A percentile compares a stretch with the other conserved stretches of the same genome.
Evolutionary conservation across 2,113 vertebrate genomes (phyloP).

Genomic region (Ammodramus savannarum): DNA sequence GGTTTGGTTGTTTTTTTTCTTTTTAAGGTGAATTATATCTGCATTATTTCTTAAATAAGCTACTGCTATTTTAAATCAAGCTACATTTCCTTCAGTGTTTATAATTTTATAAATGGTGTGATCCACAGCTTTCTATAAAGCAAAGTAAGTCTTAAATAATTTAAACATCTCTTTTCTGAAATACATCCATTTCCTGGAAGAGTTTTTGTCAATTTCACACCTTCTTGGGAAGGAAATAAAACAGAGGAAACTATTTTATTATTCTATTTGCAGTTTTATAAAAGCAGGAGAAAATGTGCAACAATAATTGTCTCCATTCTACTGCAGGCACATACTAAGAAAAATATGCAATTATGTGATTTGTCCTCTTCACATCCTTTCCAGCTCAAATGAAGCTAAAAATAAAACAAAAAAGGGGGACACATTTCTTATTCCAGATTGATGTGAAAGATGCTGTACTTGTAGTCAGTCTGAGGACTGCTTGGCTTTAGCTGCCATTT

Average conservation of each 20-base stretch:
- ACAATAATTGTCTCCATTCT: not conserved
- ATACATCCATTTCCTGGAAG: not conserved
- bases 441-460: not conserved
- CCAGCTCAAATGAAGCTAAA: not conserved
- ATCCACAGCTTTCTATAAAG: not conserved
- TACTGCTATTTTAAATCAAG: conserved; percentile 8
- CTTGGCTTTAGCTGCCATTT: not conserved
- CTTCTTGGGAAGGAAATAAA: not conserved
- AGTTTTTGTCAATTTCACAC: not conserved
- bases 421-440: not conserved
- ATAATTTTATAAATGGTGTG: conserved; percentile 8
- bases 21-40: not conserved
- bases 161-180: not conserved
- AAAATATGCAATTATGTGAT: not conserved
- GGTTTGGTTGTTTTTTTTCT: not conserved
- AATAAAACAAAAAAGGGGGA: not conserved
- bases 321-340: not conserved
- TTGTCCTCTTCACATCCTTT: not conserved
- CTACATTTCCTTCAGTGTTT: not conserved
- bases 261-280: not conserved
- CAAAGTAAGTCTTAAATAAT: conserved; percentile 38
- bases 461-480: not conserved
- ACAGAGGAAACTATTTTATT: not conserved
- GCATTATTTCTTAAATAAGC: not conserved
- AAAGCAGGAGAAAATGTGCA: not conserved